phyloP scores from a whole-genome alignment of 2,113 vertebrate genomes.

The Amphiprion ocellaris region DNA sequence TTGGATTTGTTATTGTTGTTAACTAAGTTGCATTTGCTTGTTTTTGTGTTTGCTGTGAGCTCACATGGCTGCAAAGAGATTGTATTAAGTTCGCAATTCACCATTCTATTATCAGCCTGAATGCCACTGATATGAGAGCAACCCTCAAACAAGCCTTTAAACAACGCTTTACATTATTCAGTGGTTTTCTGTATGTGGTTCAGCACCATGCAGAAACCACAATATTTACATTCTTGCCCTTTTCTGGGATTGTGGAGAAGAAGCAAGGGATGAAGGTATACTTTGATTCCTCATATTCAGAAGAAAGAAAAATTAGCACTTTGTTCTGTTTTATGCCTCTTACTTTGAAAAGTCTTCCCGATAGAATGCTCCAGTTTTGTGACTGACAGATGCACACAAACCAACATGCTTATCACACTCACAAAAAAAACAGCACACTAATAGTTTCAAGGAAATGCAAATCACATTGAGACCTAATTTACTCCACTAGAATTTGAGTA shows the following conservation, averaged over 20 bases:
- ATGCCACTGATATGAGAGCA: constrained; percentile 18
- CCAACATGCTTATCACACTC: not conserved
- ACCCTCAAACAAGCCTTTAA: constrained; percentile 32
- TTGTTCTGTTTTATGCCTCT: constrained; percentile 16
- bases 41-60: constrained; percentile 2
- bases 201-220: constrained; percentile 7
- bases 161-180: constrained; percentile 20
- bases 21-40: constrained; percentile 2
- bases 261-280: constrained; percentile 9
- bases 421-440: constrained; percentile 14
- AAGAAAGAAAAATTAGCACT: constrained; percentile 18
- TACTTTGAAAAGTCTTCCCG: constrained; percentile 30
- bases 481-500: not conserved
- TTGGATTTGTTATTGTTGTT: not conserved
- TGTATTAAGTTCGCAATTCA: not conserved
- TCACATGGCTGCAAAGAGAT: not conserved
- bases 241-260: constrained; percentile 17
- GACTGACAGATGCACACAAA: constrained; percentile 31
- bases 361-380: constrained; percentile 47
- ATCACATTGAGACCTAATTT: constrained; percentile 38
- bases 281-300: constrained; percentile 26
- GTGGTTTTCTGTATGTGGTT: constrained; percentile 38
- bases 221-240: constrained; percentile 8
- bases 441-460: constrained; percentile 32
- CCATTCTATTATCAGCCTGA: constrained; percentile 29